phyloP scores from a whole-genome alignment of 2,888 invertebrate genomes.

The Shargacucullia verbasci region DNA sequence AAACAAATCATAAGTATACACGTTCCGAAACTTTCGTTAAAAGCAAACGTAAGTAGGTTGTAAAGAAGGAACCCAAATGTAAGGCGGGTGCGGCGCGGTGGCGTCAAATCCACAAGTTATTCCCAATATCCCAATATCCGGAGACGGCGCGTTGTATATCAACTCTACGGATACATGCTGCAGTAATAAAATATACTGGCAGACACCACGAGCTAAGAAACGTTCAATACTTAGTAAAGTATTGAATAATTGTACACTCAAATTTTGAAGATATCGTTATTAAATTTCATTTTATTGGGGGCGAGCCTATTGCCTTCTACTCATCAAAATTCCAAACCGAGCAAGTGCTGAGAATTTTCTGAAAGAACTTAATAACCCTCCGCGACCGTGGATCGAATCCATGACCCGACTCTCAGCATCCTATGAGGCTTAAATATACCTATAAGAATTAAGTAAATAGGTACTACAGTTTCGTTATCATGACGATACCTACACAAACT shows the following conservation, averaged over 20 bases:
- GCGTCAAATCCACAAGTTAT: constrained; percentile 73
- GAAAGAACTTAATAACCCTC: too few relatives aligned
- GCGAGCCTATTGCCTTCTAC: too few relatives aligned
- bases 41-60: constrained; percentile 39
- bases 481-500: constrained; percentile 1
- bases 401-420: too few relatives aligned
- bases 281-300: too few relatives aligned
- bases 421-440: too few relatives aligned
- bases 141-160: constrained; percentile 58
- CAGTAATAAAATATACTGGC: constrained; percentile 71
- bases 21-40: constrained; percentile 21
- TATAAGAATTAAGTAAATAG: not conserved
- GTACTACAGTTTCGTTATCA: not conserved
- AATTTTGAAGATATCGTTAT: too few relatives aligned
- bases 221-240: too few relatives aligned
- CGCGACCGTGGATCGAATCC: too few relatives aligned
- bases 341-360: too few relatives aligned
- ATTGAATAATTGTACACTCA: too few relatives aligned
- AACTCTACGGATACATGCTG: constrained; percentile 57
- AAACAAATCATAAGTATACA: constrained; percentile 22
- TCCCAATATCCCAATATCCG: constrained; percentile 76
- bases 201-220: constrained; percentile 55
- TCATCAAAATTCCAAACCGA: too few relatives aligned
- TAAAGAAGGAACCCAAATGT: constrained; percentile 41
- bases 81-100: constrained; percentile 38